Evolutionary conservation across 2,797 vertebrate species (phyloP).

Genomic region (Phyllotis vaccarum): DNA sequence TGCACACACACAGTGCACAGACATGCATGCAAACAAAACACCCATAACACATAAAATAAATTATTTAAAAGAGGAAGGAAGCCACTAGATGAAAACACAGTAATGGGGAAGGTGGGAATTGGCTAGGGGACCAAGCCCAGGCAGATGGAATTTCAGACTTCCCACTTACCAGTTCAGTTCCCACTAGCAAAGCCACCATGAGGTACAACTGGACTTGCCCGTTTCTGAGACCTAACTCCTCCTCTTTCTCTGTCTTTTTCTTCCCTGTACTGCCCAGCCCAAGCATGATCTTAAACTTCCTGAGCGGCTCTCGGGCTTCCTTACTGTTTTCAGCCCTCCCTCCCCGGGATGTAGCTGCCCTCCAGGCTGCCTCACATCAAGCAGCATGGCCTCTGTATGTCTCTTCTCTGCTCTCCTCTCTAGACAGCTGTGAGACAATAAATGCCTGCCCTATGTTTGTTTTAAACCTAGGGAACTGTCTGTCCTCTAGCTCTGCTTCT

Average conservation of each 20-base stretch:
- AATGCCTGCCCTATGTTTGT: too few species aligned
- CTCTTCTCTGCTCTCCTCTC: neutral
- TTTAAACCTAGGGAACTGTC: too few species aligned
- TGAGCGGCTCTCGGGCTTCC: neutral
- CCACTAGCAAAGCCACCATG: too few species aligned
- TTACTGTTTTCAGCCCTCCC: neutral
- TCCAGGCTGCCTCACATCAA: neutral
- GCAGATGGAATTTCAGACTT: neutral
- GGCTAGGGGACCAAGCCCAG: neutral
- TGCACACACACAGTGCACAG: neutral
- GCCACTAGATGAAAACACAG: neutral
- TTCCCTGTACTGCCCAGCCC: too few species aligned
- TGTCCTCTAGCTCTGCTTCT: neutral
- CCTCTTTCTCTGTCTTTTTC: too few species aligned
- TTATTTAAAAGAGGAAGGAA: neutral
- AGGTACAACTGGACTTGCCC: too few species aligned
- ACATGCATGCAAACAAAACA: neutral
- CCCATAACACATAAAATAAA: neutral
- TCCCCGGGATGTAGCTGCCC: too few species aligned
- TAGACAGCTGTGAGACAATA: too few species aligned
- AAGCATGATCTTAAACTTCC: neutral
- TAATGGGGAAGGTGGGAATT: neutral
- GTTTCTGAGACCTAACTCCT: too few species aligned
- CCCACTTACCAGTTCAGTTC: too few species aligned
- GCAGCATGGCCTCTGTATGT: neutral